A percentile compares a stretch with the other conserved stretches of the same genome.
phyloP scores from a whole-genome alignment of 2,113 vertebrate species.

The Tachysurus vachellii region DNA sequence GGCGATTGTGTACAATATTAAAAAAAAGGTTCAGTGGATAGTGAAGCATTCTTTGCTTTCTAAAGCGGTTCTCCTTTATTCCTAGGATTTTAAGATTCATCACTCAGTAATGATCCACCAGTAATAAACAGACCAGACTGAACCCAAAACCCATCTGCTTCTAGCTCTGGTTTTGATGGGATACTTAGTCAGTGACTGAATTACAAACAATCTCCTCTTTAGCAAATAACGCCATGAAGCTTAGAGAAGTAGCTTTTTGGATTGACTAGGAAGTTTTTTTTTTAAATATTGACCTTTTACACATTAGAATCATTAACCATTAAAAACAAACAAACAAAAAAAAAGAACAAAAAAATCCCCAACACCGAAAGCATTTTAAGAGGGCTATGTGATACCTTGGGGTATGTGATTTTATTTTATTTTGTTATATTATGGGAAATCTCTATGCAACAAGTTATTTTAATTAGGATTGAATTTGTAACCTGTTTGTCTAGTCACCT shows the following conservation, averaged over 20 bases:
- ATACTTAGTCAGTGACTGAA: not conserved
- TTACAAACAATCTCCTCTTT: not conserved
- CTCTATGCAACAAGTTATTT: not conserved
- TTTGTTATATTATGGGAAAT: not conserved
- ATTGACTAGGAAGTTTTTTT: too few relatives aligned
- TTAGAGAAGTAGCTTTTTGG: not conserved
- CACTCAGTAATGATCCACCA: not conserved
- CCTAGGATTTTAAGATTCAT: not conserved
- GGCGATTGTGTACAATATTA: not conserved
- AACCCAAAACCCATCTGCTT: not conserved
- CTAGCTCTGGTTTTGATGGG: not conserved
- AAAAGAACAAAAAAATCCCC: not conserved
- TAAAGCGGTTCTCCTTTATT: not conserved
- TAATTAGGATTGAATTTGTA: not conserved
- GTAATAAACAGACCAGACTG: not conserved
- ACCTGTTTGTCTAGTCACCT: not conserved
- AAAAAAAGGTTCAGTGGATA: not conserved
- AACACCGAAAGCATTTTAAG: not conserved
- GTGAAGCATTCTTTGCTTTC: not conserved
- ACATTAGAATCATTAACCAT: not conserved
- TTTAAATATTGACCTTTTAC: not conserved
- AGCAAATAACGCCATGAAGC: not conserved
- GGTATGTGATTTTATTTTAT: not conserved
- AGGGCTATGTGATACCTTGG: not conserved
- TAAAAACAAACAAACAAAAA: not conserved